phyloP scores from a whole-genome alignment of 1,140 invertebrate species.

The Monochamus saltuarius region DNA sequence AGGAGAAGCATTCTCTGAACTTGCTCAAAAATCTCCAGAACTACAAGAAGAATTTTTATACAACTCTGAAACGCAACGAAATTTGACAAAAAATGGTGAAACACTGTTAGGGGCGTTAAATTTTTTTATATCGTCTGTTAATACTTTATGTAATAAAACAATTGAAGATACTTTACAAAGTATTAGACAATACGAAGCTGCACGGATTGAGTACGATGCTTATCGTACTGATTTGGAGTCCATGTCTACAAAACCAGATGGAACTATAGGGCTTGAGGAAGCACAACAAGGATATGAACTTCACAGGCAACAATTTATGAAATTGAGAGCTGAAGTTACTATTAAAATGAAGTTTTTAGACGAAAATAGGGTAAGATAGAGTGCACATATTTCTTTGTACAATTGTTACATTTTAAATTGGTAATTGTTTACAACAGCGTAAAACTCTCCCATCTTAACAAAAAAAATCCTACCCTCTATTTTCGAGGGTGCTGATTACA shows the following conservation, averaged over 20 bases:
- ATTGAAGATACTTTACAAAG: constrained; percentile 95
- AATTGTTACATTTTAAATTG: too few relatives aligned
- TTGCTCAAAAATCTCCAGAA: constrained; percentile 92
- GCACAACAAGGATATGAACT: constrained; percentile 79
- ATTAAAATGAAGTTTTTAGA: constrained; percentile 95
- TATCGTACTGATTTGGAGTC: constrained; percentile 90
- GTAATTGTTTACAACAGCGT: too few relatives aligned
- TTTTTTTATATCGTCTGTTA: constrained; percentile 94
- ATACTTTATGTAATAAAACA: constrained; percentile 94
- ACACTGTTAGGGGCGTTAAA: constrained; percentile 87
- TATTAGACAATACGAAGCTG: constrained; percentile 88
- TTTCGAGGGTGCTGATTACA: too few relatives aligned
- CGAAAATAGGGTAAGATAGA: constrained; percentile 82
- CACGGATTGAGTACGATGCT: constrained; percentile 95
- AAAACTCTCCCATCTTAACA: too few relatives aligned
- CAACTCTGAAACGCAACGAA: constrained; percentile 93
- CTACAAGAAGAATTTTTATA: constrained; percentile 93
- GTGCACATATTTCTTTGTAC: too few relatives aligned
- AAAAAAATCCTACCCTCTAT: too few relatives aligned
- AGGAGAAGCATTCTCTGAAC: constrained; percentile 90
- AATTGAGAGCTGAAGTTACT: constrained; percentile 86
- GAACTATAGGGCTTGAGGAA: constrained; percentile 69
- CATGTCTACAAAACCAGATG: constrained; percentile 64
- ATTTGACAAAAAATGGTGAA: constrained; percentile 92
- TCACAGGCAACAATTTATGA: constrained; percentile 89